Evolutionary conservation across 2,888 invertebrate genomes (phyloP), one percentile per base, ranked within the genome.

Genomic region (Polydrusus pterygomalis): DNA sequence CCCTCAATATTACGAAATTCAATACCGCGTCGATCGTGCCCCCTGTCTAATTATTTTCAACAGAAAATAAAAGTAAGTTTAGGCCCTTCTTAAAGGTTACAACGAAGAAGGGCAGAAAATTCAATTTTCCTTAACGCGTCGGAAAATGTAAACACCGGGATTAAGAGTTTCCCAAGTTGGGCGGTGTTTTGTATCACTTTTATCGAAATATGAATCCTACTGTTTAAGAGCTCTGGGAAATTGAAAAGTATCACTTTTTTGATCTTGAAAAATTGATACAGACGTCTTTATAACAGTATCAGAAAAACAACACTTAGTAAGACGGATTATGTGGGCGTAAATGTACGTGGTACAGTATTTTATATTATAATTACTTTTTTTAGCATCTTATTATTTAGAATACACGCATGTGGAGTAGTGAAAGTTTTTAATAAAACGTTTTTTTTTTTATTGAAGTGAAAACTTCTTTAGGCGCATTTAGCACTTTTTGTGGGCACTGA

Each of bases 41-140:
- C 8, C 3, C 13, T 10, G 11, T 9, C 11, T 51, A 15, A 51
- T 51, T 51, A 51, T 51, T 51, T 20, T 17, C 3, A 20, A 51
- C 20, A 51, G 51, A 11, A 51, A 51, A 49, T 49, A 49, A 49
- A 51, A 20, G 20, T 51, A 51, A 51, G 10, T 51, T 51, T 51
- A 51, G 51, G 51, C 11, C 17, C 7, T 51, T 51, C 18, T 51
- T 51, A 20, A 20, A 51, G 51, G 20, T 20, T 20, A 11, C 17
- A 20, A 18, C 51, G 20, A 20, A 51, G 51, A 51, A 7, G 20
- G 51, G 51, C 51, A 20, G 51, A 20, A 51, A 51, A 51, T 51
- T 51, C 51, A 51, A 51, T 51, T 51, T 51, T 20, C 51, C 20
- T 51, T 51, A 20, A 51, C 20, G 18, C 20, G 18, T 3, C 9